Percentiles rank a stretch among this genome's conserved stretches.
These are phyloP conservation scores for Steatornis caripensis DNA, from an alignment of 2,113 vertebrate genomes.

Conservation along the genomic window DNA sequence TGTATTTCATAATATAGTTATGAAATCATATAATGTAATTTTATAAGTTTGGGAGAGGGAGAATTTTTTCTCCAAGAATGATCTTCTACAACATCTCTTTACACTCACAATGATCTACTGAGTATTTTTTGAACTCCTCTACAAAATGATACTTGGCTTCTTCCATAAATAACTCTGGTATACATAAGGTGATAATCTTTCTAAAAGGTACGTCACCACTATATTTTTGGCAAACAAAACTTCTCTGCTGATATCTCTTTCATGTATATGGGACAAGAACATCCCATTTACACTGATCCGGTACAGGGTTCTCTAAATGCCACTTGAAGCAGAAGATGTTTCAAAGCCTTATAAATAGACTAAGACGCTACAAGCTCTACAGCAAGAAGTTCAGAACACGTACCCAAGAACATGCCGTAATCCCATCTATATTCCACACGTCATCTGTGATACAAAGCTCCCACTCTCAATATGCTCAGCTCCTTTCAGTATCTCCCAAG, in stretches of 20 bases:
- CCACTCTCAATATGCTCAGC: not conserved
- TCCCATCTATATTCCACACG: not conserved
- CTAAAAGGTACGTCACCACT: not conserved
- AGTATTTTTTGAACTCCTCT: not conserved
- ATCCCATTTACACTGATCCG: not conserved
- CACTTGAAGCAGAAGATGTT: not conserved
- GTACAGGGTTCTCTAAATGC: not conserved
- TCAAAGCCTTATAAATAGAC: not conserved
- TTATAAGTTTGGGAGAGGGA: accelerated
- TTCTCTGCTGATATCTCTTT: not conserved
- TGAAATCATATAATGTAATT: not conserved
- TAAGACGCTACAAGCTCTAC: not conserved
- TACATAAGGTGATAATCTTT: not conserved
- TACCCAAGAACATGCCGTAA: not conserved
- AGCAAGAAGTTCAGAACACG: not conserved
- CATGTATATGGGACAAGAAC: not conserved
- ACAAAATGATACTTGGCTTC: not conserved
- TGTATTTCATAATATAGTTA: not conserved
- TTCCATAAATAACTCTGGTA: not conserved
- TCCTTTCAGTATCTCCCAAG: not conserved
- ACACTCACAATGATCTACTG: not conserved
- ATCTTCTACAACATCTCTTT: not conserved
- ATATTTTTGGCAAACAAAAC: not conserved
- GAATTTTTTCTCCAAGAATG: not conserved
- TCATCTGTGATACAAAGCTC: not conserved